phyloP scores from a whole-genome alignment of 1,140 invertebrate genomes.

The Papilio xuthus region DNA sequence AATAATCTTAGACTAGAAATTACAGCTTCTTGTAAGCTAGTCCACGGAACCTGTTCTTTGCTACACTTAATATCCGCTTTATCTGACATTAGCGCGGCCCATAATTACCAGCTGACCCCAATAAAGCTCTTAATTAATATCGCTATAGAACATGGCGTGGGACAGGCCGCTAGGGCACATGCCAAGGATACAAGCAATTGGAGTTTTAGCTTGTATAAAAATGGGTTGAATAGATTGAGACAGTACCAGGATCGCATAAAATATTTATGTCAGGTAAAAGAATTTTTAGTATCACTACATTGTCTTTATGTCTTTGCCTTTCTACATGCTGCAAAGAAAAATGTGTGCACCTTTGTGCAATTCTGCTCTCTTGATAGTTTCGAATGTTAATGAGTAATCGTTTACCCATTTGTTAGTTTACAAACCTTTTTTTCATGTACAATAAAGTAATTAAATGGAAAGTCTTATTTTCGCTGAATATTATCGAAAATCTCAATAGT shows the following conservation, averaged over 20 bases:
- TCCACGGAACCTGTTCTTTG: conserved; percentile 40
- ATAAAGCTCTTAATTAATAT: conserved; percentile 58
- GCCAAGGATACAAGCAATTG: conserved; percentile 21
- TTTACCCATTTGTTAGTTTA: not conserved
- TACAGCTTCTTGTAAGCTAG: conserved; percentile 14
- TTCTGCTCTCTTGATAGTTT: not conserved
- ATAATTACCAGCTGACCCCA: conserved; percentile 70
- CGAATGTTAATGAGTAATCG: not conserved
- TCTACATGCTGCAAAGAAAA: no score
- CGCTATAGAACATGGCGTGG: conserved; percentile 34
- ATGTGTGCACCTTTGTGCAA: no score
- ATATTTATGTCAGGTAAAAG: not conserved
- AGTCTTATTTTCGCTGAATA: not conserved
- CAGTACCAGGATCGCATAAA: not conserved
- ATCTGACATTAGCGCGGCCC: conserved; percentile 60
- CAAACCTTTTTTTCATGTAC: not conserved
- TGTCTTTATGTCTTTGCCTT: no score
- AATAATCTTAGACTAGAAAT: conserved; percentile 6
- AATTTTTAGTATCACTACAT: no score
- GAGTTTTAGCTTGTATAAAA: not conserved
- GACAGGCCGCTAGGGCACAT: conserved; percentile 28
- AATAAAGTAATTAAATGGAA: not conserved
- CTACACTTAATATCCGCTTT: conserved; percentile 44
- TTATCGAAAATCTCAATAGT: not conserved
- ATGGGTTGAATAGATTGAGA: not conserved